Percentiles rank a stretch among this genome's conserved stretches.
These are phyloP conservation scores for Fukomys damarensis DNA, from an alignment of 2,113 vertebrate species.

Conservation along the genomic window DNA sequence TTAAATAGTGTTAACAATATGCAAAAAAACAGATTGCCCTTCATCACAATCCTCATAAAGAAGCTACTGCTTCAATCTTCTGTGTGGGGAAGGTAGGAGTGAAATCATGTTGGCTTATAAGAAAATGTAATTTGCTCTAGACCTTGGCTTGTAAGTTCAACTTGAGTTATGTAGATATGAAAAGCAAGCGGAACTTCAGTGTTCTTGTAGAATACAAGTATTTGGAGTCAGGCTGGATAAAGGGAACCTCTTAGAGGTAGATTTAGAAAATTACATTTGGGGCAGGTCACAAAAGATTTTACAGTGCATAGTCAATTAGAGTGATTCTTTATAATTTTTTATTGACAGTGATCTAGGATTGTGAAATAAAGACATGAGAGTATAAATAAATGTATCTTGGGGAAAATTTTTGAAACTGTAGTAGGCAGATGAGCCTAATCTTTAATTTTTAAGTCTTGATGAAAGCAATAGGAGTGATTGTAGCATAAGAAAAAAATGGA, in stretches of 20 bases:
- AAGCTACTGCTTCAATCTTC: neutral
- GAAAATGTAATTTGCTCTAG: neutral
- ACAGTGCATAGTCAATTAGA: neutral
- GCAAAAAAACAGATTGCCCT: neutral
- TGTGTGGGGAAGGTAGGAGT: fast-evolving
- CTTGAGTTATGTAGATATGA: neutral
- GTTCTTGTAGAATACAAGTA: neutral
- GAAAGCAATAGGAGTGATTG: neutral
- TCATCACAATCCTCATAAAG: neutral
- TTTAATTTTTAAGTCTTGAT: neutral
- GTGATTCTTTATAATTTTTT: neutral
- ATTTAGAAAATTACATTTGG: neutral
- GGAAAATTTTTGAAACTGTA: neutral
- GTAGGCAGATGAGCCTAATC: neutral
- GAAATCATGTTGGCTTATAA: neutral
- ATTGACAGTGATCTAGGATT: neutral
- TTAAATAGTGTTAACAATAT: neutral
- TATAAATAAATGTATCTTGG: neutral
- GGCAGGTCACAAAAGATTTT: neutral
- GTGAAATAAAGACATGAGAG: neutral
- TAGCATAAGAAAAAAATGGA: neutral
- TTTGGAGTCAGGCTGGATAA: neutral
- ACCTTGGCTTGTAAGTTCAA: neutral
- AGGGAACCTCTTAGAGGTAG: neutral
- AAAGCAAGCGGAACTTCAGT: neutral